Conservation (phyloP, 1,140 invertebrate genomes). For the Antheraea pernyi region DNA sequence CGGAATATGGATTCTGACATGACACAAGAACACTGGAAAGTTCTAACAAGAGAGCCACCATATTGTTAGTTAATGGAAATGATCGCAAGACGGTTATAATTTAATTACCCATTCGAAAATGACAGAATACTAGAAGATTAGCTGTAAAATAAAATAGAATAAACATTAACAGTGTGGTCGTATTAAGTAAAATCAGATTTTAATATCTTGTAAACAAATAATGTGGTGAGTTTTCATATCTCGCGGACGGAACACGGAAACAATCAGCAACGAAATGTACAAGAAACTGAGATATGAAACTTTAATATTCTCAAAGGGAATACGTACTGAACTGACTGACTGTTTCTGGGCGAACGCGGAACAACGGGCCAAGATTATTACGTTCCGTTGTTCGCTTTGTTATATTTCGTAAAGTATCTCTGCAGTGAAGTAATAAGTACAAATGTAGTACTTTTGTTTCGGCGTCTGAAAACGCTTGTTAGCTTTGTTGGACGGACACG, state of each 20-base stretch:
- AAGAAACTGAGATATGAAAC: constrained; percentile 24
- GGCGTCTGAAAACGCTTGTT: background rate
- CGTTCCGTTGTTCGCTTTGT: background rate
- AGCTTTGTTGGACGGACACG: background rate
- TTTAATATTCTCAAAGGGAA: constrained; percentile 26
- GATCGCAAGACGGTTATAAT: no score
- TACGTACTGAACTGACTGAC: constrained; percentile 9
- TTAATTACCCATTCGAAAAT: no score
- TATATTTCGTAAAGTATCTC: background rate
- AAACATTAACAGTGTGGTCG: background rate
- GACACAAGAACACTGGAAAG: no score
- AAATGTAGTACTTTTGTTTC: background rate
- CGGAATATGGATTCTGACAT: no score
- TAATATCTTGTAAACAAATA: constrained; percentile 20
- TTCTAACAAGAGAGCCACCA: no score
- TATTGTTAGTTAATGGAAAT: no score
- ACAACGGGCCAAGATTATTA: background rate
- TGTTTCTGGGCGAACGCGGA: constrained; percentile 8
- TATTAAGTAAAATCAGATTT: background rate
- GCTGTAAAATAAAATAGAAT: no score
- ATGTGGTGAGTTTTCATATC: constrained; percentile 8
- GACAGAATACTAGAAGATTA: no score
- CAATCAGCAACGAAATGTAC: constrained; percentile 22
- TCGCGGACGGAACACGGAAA: constrained; percentile 13
- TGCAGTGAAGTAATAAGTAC: background rate